These are phyloP conservation scores for Scomberomorus guttatus DNA, from an alignment of 2,797 vertebrate genomes.

Conservation along the genomic window DNA sequence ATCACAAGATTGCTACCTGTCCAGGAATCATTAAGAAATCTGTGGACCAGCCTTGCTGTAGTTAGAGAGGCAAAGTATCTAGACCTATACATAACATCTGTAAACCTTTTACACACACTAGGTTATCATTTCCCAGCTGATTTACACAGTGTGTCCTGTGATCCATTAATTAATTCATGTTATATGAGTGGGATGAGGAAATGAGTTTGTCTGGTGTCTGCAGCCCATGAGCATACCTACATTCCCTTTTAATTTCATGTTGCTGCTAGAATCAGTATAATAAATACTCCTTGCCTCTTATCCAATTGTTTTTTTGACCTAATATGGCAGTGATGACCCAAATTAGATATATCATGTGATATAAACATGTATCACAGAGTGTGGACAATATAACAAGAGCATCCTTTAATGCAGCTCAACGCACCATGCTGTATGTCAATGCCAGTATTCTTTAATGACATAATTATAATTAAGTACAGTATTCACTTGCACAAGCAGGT, in stretches of 20 bases:
- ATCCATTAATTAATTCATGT: slow-evolving; percentile 7
- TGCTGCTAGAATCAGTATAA: not conserved
- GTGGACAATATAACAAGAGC: no score
- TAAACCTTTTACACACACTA: no score
- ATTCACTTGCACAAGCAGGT: not conserved
- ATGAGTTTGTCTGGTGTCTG: slow-evolving; percentile 7
- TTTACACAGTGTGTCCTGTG: not conserved
- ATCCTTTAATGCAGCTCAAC: not conserved
- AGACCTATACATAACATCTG: no score
- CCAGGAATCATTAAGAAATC: not conserved
- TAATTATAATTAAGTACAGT: not conserved
- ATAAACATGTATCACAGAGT: no score
- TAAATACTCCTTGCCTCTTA: not conserved
- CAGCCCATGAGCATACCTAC: not conserved
- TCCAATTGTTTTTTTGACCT: not conserved
- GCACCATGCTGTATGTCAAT: not conserved
- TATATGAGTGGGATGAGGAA: not conserved
- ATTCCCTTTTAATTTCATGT: not conserved
- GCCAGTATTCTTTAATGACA: not conserved
- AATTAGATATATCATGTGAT: no score
- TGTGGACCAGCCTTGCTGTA: not conserved
- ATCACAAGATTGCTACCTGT: not conserved
- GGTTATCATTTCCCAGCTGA: slow-evolving; percentile 11
- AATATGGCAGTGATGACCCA: not conserved
- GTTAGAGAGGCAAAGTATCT: not conserved